Conservation (phyloP, 2,113 vertebrate species). For the Tragelaphus strepsiceros region DNA sequence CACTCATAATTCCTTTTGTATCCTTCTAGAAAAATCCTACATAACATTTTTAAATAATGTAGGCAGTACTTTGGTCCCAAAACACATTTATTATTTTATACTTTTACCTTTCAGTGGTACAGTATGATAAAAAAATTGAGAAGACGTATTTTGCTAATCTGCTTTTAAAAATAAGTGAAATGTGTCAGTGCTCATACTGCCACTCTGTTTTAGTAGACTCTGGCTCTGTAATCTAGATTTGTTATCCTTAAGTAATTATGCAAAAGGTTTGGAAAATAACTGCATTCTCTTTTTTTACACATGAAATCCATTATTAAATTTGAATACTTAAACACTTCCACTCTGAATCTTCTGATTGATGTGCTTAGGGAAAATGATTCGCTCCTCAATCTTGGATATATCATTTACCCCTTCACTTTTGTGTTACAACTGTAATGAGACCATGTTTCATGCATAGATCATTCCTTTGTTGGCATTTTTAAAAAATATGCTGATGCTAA, state of each 20-base stretch:
- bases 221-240: not conserved
- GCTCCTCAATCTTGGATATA: not conserved
- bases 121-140: not conserved
- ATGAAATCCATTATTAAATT: not conserved
- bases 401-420: not conserved
- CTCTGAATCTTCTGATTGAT: not conserved
- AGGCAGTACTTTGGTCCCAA: not conserved
- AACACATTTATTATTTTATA: not conserved
- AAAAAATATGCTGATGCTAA: not conserved
- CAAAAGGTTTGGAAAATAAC: not conserved
- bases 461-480: slow-evolving; percentile 10
- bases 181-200: not conserved
- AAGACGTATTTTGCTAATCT: not conserved
- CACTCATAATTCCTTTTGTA: not conserved
- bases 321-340: not conserved
- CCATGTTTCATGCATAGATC: not conserved
- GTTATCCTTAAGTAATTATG: not conserved
- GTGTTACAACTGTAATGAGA: not conserved
- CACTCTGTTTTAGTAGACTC: not conserved
- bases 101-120: not conserved
- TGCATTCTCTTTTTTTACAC: not conserved
- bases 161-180: not conserved
- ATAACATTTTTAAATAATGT: not conserved
- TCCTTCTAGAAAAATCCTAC: not conserved
- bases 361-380: not conserved